These are phyloP conservation scores for Smutsia temminckii DNA, from an alignment of 2,797 vertebrate genomes.

Conservation along the genomic window DNA sequence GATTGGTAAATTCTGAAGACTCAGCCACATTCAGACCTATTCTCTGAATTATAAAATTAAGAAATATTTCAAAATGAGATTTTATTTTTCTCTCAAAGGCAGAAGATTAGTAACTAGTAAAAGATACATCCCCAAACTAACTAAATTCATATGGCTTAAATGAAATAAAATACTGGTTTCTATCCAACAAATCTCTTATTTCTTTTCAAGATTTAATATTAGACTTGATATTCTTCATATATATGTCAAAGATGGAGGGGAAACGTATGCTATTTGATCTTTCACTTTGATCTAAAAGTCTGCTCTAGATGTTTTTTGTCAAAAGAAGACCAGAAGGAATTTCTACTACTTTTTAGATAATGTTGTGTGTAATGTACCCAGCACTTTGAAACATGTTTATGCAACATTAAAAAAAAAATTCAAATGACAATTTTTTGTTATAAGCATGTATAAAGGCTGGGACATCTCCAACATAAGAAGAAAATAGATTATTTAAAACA, in stretches of 20 bases:
- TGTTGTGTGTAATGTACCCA: background rate
- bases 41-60: background rate
- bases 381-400: background rate
- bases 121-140: background rate
- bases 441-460: background rate
- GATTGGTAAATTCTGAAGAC: no score
- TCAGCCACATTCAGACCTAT: no score
- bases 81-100: background rate
- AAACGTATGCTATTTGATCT: background rate
- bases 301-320: background rate
- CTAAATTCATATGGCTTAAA: background rate
- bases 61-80: background rate
- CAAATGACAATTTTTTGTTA: background rate
- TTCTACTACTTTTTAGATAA: constrained; percentile 3
- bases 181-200: background rate
- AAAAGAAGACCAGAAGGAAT: background rate
- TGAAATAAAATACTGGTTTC: background rate
- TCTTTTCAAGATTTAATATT: background rate
- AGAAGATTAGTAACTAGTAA: background rate
- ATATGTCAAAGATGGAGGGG: background rate
- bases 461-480: background rate
- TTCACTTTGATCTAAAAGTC: background rate
- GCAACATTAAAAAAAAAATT: constrained; percentile 7
- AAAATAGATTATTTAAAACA: background rate
- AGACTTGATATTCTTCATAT: background rate